Evolutionary conservation across 2,113 vertebrate species (phyloP).

Genomic region (Cryptoleucopteryx plumbea): DNA sequence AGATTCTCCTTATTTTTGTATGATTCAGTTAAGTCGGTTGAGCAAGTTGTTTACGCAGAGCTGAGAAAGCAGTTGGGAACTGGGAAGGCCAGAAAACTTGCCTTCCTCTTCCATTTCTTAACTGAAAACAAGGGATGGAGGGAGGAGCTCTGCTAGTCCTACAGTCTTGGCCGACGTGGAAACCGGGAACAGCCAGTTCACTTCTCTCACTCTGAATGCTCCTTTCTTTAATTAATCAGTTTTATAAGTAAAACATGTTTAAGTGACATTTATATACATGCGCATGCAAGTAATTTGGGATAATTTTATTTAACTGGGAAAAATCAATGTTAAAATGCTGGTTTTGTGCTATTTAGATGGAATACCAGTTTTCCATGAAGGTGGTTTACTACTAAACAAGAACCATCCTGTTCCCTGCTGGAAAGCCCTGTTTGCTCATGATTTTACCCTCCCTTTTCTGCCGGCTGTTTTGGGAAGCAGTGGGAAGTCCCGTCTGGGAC

Average conservation of each 20-base stretch:
- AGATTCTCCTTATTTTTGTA: neutral
- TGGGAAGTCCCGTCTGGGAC: too few relatives aligned
- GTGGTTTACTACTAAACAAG: neutral
- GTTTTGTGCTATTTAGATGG: neutral
- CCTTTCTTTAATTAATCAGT: neutral
- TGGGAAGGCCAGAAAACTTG: neutral
- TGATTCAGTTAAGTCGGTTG: neutral
- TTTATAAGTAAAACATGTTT: neutral
- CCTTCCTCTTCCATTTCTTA: neutral
- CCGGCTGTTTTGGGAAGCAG: neutral
- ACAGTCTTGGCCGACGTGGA: neutral
- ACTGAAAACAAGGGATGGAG: neutral
- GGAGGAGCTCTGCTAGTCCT: neutral
- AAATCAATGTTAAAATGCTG: neutral
- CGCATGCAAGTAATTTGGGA: neutral
- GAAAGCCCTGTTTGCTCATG: neutral
- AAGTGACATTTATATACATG: neutral
- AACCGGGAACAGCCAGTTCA: neutral
- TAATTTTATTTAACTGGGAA: neutral
- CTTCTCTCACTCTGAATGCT: neutral
- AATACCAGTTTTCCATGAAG: neutral
- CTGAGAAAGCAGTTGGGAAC: neutral
- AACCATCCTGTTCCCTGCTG: neutral
- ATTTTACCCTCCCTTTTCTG: neutral
- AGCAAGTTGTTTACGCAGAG: neutral